phyloP scores from a whole-genome alignment of 2,888 invertebrate species.

The Caprella mutica region DNA sequence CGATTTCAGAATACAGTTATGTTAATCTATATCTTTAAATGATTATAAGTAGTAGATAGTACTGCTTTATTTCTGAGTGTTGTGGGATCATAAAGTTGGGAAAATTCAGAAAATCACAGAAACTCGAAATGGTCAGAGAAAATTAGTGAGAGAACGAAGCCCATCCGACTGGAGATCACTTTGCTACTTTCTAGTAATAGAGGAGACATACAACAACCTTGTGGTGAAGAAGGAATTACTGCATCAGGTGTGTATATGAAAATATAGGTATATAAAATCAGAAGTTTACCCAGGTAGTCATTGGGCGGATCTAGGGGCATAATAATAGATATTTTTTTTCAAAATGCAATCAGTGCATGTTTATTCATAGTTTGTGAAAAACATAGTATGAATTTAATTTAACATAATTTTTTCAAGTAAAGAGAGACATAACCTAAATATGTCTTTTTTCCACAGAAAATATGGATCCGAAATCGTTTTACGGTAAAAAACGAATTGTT shows the following conservation, averaged over 20 bases:
- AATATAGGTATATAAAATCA: background rate
- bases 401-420: too few relatives aligned
- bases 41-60: background rate
- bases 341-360: too few relatives aligned
- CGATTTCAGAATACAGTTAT: background rate
- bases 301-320: background rate
- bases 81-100: background rate
- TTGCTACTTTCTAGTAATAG: background rate
- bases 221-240: background rate
- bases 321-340: too few relatives aligned
- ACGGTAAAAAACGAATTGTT: too few relatives aligned
- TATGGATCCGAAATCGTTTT: too few relatives aligned
- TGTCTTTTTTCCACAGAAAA: too few relatives aligned
- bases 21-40: background rate
- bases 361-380: too few relatives aligned
- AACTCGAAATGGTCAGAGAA: background rate
- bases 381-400: too few relatives aligned
- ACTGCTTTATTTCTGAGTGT: background rate
- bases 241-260: background rate
- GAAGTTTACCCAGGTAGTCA: background rate
- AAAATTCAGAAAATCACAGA: background rate
- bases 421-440: too few relatives aligned
- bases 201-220: background rate
- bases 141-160: background rate
- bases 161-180: background rate